These are phyloP conservation scores for Myocastor coypus DNA, from an alignment of 2,113 vertebrate species.

Conservation along the genomic window DNA sequence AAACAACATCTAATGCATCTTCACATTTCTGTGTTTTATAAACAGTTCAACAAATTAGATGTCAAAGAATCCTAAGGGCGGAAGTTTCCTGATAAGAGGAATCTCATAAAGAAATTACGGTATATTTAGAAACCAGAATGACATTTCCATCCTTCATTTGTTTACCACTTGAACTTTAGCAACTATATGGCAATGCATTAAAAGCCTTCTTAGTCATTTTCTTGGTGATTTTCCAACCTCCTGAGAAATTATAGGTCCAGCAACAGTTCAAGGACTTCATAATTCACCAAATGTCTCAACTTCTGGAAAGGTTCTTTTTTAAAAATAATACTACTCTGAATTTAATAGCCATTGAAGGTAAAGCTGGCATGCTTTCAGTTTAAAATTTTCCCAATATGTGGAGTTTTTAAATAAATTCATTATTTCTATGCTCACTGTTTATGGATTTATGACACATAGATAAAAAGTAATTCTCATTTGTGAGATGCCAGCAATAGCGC, in stretches of 20 bases:
- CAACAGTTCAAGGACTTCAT: conserved; percentile 81
- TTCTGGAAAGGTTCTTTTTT: conserved; percentile 59
- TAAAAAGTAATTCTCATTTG: conserved; percentile 36
- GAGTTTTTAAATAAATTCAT: conserved; percentile 75
- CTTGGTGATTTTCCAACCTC: conserved; percentile 79
- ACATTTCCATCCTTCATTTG: conserved; percentile 81
- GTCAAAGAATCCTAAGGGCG: conserved; percentile 74
- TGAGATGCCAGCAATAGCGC: conserved; percentile 18
- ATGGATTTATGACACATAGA: conserved; percentile 67
- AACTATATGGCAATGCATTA: conserved; percentile 73
- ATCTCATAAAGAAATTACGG: conserved; percentile 80
- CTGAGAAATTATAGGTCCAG: conserved; percentile 78
- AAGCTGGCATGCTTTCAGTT: conserved; percentile 60
- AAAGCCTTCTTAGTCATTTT: conserved; percentile 78
- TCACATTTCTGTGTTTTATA: conserved; percentile 83
- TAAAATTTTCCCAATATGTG: conserved; percentile 60
- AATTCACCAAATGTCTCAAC: conserved; percentile 77
- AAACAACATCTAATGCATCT: conserved; percentile 81
- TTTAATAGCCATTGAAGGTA: conserved; percentile 68
- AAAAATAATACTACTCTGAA: conserved; percentile 42
- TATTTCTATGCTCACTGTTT: conserved; percentile 51
- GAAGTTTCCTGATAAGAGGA: conserved; percentile 82
- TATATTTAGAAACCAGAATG: conserved; percentile 81
- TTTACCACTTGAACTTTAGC: conserved; percentile 78
- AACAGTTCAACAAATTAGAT: conserved; percentile 81